Percentiles rank a stretch among this genome's conserved stretches.
Evolutionary conservation across 2,888 invertebrate species (phyloP).

Genomic region (Eulithis prunata): DNA sequence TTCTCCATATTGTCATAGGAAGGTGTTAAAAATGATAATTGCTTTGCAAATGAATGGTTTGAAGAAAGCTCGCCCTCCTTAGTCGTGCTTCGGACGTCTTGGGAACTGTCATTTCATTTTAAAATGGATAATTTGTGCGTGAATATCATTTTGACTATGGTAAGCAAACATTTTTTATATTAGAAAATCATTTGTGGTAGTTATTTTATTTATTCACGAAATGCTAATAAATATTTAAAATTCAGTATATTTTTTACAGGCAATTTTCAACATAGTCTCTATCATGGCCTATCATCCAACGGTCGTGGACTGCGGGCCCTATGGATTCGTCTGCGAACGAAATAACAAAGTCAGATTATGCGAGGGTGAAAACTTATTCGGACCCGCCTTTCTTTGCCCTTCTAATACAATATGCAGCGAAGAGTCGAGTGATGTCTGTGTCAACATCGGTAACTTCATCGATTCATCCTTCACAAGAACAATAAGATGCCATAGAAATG

Average conservation of each 20-base stretch:
- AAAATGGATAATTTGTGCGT: conserved; percentile 30
- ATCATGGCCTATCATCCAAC: conserved; percentile 49
- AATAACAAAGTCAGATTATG: conserved; percentile 66
- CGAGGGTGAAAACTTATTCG: conserved; percentile 63
- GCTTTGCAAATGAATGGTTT: conserved; percentile 54
- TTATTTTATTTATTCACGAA: conserved; percentile 8
- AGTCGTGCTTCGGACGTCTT: conserved; percentile 55
- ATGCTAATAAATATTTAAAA: too few species aligned
- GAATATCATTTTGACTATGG: conserved; percentile 26
- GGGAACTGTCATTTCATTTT: conserved; percentile 32
- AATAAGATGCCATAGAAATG: conserved; percentile 67
- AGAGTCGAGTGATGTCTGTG: conserved; percentile 74
- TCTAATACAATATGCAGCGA: conserved; percentile 72
- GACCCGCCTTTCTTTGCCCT: conserved; percentile 73
- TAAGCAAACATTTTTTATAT: conserved; percentile 23
- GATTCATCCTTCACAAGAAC: conserved; percentile 64
- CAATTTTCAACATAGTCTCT: conserved; percentile 32
- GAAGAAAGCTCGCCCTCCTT: conserved; percentile 62
- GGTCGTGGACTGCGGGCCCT: conserved; percentile 67
- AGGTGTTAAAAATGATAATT: conserved; percentile 76
- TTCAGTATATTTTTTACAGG: conserved; percentile 43
- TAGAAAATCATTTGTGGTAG: too few species aligned
- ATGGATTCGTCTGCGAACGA: conserved; percentile 72
- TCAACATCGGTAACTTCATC: conserved; percentile 65
- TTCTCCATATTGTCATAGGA: conserved; percentile 52